A percentile compares a stretch with the other conserved stretches of the same genome.
Evolutionary conservation across 37 sponge, comb jelly and placozoan species (phyloP).

Genomic region (Chondrosia reniformis): DNA sequence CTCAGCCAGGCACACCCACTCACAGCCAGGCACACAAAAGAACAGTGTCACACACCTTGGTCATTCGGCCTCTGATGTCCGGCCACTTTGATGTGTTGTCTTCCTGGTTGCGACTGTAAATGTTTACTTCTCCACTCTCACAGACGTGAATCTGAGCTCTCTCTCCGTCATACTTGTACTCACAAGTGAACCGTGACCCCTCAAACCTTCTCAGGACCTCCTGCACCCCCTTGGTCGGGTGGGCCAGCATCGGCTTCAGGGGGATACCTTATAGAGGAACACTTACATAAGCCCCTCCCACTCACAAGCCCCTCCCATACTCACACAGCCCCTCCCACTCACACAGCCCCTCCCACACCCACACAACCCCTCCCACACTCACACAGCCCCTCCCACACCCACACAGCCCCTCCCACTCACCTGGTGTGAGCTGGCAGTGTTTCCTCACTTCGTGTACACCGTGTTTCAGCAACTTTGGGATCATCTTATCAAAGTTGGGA

Average conservation of each 20-base stretch:
- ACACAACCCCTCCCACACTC: too few relatives aligned
- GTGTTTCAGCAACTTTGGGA: slow-evolving; percentile 74
- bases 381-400: too few relatives aligned
- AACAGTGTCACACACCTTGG: slow-evolving; percentile 43
- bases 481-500: slow-evolving; percentile 86
- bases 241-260: slow-evolving; percentile 99
- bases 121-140: slow-evolving; percentile 51
- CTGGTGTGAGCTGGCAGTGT: slow-evolving; percentile 87
- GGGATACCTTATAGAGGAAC: slow-evolving; percentile 66
- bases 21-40: background rate
- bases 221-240: slow-evolving; percentile 94
- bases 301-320: background rate
- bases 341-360: too few relatives aligned
- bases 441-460: slow-evolving; percentile 68
- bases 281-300: background rate
- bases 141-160: slow-evolving; percentile 95
- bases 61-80: slow-evolving; percentile 90
- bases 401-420: background rate
- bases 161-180: slow-evolving; percentile 99
- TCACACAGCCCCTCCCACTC: background rate
- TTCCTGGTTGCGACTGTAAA: slow-evolving; percentile 93
- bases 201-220: slow-evolving; percentile 92
- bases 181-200: slow-evolving; percentile 79
- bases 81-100: slow-evolving; percentile 96
- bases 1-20: background rate